Base-by-base conservation (phyloP, 2,113 vertebrate species). In the Pedionomus torquatus region DNA sequence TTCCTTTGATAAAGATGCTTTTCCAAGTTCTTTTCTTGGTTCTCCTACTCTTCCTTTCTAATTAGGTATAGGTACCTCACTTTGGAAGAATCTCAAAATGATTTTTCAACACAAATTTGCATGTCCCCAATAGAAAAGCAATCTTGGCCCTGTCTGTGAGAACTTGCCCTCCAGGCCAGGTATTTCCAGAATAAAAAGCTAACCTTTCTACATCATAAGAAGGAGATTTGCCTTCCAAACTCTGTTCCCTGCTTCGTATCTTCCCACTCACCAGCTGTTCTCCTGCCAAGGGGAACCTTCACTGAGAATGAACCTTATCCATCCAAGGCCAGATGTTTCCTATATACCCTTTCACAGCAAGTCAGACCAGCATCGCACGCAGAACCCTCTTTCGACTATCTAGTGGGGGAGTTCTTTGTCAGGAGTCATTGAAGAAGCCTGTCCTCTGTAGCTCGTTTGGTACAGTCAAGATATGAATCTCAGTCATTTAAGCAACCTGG, bases 401-500 rank as follows among this genome's bases (percentile, higher is more conserved):
- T 88, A 70, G 63, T 23, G 69, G n/a, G 43, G 49, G 72, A 76
- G 51, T 46, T 58, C 68, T 90, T 88, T 51, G 41, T 51, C 60
- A 68, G 48, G 58, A 71, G 43, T 70, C 37, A 24, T 39, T 46
- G 15, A 52, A 91, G 55, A 84, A 85, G 26, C 48, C 63, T 74
- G 65, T 71, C 75, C 60, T 85, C 66, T 94, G 66, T 52, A 70
- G 57, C 46, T 83, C 60, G 33, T 0, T 0, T 30, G 37, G 12
- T 8, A 35, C 81, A 77, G 51, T 41, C 63, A 81, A 69, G 68
- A 61, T 82, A 91, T 66, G 71, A 96, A 93, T 95, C 79, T 91
- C 43, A 75, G 61, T 48, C 95, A 48, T 88, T 93, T 30, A 44
- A 64, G 69, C 5, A 28, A 86, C 87, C 37, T 82, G 85, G 88